A percentile compares a stretch with the other conserved stretches of the same genome.
phyloP scores from a whole-genome alignment of 2,888 invertebrate species.

The Hyles lineata region DNA sequence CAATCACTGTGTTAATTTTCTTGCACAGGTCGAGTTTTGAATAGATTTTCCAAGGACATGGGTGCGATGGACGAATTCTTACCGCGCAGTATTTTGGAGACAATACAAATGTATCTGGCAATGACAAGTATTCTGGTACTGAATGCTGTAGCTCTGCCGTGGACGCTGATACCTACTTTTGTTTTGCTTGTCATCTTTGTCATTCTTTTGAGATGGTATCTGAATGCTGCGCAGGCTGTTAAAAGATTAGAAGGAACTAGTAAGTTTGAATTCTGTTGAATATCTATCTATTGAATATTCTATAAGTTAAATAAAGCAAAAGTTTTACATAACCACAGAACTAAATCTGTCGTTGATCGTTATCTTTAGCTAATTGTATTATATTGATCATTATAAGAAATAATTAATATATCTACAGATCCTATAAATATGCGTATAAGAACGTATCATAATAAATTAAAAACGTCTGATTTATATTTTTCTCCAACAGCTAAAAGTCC shows the following conservation, averaged over 20 bases:
- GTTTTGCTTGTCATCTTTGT: constrained; percentile 84
- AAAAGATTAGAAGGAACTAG: constrained; percentile 90
- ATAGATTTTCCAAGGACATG: constrained; percentile 93
- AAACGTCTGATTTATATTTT: background rate
- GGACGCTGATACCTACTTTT: constrained; percentile 72
- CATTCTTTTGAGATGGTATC: constrained; percentile 87
- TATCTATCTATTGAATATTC: no score
- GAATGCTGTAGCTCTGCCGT: constrained; percentile 73
- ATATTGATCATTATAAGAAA: no score
- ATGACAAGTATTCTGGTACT: constrained; percentile 67
- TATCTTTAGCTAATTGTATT: no score
- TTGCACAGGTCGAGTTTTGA: constrained; percentile 85
- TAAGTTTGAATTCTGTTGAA: constrained; percentile 57
- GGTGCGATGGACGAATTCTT: constrained; percentile 91
- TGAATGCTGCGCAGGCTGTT: constrained; percentile 90
- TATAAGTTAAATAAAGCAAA: background rate
- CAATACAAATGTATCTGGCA: constrained; percentile 82
- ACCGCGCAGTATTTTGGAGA: constrained; percentile 87
- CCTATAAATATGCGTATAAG: background rate
- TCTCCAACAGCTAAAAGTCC: constrained; percentile 88
- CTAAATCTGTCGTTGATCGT: no score
- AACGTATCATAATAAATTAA: background rate
- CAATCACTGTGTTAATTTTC: background rate
- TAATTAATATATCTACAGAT: background rate
- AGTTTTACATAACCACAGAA: no score